Evolutionary conservation across 2,888 invertebrate species (phyloP), one percentile per base, ranked within the genome.

Genomic region (Drosophila merina): DNA sequence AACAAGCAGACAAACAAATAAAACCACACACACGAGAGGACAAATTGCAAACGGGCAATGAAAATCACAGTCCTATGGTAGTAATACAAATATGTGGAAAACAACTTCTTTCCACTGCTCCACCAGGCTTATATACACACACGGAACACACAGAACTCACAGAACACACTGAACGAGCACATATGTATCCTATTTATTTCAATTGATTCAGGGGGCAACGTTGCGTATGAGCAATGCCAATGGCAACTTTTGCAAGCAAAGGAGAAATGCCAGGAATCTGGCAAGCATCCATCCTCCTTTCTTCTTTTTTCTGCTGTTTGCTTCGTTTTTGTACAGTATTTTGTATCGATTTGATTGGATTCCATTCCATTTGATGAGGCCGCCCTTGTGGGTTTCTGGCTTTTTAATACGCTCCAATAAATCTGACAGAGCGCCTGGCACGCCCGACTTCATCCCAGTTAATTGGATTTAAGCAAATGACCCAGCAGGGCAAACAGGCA

Each of bases 321-420:
- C 20, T 12, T 33, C 2, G 42, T 47, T 36, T 67, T 47, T 42
- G n/a, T 57, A 59, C 66, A 63, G 68, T 68, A 70, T 63, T 63
- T 72, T 85, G 86, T 86, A 86, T 86, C 86, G 85, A 86, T 86
- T 86, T 87, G 85, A 86, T 86, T 85, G 86, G 88, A 85, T 79
- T 88, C 71, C 62, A 73, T 81, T 73, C 57, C 70, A 63, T 72
- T 72, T 55, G 54, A 72, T 51, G 72, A 1, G 40, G 14, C 55
- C 52, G 59, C 55, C 40, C 71, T 71, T 52, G 52, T 62, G 64
- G 72, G 67, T 73, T 88, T 84, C 75, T 72, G 81, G 78, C 72
- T 59, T 76, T 77, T 77, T 59, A 75, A 68, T 74, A 77, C 75
- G 80, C 81, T 81, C 71, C 82, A 70, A 76, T 86, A 75, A 73